Base-by-base conservation (phyloP, 2,797 vertebrate species). In the Typhlichthys eigenmanni region DNA sequence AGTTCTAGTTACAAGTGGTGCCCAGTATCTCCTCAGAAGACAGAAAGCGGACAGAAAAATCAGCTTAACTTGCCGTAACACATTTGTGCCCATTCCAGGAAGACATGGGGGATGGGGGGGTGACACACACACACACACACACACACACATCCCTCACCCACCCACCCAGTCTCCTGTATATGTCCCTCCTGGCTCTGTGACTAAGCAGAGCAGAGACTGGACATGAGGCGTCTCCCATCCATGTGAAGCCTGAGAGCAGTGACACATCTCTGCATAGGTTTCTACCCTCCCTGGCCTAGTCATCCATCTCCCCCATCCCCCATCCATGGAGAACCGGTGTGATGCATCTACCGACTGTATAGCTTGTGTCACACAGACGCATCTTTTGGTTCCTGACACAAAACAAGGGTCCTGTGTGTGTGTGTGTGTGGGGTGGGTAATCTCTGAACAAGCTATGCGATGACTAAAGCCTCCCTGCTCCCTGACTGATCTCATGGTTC, bases 131-230 rank as follows among this genome's bases (percentile, higher is more conserved):
- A 34, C 32, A 34, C 32, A 34, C 32, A 34, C 32, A 34, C 32
- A 34, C 32, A 34, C 32, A 38, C 34, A 9, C 34, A 38, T 38
- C 34, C 34, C 34, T 9, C 34, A 38, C 34, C 34, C 5, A 38
- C 34, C 5, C 24, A 6, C 34, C 68, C 51, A 17, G 60, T 72
- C n/a, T 51, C 60, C 66, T 49, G 47, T 64, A 53, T 69, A 53
- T 69, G 69, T 71, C 70, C 58, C 57, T 54, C 69, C 69, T 69
- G 76, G 60, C 29, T 47, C 4, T 0, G 68, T 90, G 88, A 92
- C 80, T 91, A 82, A 91, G 78, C 85, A 83, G 79, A 79, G 87
- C 78, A 83, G 75, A 78, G 81, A 82, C 82, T 4, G 74, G 84
- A 81, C 85, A 74, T 67, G 70, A 87, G 66, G 64, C 17, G 54